phyloP scores from a whole-genome alignment of 2,888 invertebrate genomes.

The Megaustenia siamemsis region DNA sequence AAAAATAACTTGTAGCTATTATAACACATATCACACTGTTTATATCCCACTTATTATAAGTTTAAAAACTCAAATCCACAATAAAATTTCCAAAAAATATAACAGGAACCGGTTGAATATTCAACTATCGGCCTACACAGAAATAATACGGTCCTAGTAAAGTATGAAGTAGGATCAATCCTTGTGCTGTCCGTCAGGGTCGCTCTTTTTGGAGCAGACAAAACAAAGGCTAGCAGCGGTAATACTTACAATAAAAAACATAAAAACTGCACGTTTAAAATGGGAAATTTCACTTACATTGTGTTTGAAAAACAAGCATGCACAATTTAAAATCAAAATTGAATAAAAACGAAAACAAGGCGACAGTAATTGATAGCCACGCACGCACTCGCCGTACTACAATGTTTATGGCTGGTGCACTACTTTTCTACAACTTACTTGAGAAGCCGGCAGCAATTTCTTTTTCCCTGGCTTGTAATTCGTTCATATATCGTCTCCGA shows the following conservation, averaged over 20 bases:
- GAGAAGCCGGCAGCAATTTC: constrained; percentile 70
- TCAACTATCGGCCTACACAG: too few relatives aligned
- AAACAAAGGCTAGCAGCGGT: too few relatives aligned
- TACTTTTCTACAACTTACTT: constrained; percentile 75
- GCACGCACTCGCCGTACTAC: constrained; percentile 67
- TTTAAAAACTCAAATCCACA: too few relatives aligned
- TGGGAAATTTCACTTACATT: neutral
- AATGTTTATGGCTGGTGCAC: constrained; percentile 77
- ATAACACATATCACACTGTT: too few relatives aligned
- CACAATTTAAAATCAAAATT: neutral
- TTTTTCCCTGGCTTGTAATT: constrained; percentile 62
- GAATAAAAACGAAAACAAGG: constrained; percentile 41
- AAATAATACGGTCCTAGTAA: neutral
- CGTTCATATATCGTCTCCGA: constrained; percentile 57
- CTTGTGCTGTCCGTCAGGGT: neutral
- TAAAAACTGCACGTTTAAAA: neutral
- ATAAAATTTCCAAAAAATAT: too few relatives aligned
- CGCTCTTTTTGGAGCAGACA: neutral
- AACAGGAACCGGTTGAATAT: too few relatives aligned
- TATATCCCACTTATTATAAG: too few relatives aligned
- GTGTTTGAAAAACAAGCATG: neutral
- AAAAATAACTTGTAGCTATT: too few relatives aligned
- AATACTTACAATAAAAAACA: too few relatives aligned
- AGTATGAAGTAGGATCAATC: too few relatives aligned
- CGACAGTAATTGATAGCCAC: constrained; percentile 40